Conservation (phyloP, 2,888 invertebrate genomes). For the Eilema griseolum region DNA sequence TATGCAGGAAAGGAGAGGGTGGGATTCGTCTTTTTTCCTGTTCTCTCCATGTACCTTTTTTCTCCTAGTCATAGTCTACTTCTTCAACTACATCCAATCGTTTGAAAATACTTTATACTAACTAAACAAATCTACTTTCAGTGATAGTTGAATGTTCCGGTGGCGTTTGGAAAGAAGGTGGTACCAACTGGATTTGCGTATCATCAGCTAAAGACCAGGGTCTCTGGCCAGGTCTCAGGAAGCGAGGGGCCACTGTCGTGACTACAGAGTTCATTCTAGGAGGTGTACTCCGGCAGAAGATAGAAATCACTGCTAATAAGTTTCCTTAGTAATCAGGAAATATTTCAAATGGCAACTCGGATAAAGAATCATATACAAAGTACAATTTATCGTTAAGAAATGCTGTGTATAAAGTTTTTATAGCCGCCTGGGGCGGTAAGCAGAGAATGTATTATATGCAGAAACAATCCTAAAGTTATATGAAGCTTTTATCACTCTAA, state of each 20-base stretch:
- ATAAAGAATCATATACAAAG: not conserved
- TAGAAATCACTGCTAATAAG: conserved; percentile 58
- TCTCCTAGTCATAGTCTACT: too few species aligned
- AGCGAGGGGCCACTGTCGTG: conserved; percentile 69
- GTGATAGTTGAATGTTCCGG: conserved; percentile 82
- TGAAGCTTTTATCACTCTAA: not conserved
- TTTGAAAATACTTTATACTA: not conserved
- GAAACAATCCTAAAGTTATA: not conserved
- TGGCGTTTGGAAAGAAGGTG: conserved; percentile 71
- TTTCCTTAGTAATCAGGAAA: conserved; percentile 24
- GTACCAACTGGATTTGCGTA: conserved; percentile 69
- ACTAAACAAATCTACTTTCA: conserved; percentile 46
- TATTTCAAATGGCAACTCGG: not conserved
- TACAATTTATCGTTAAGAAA: conserved; percentile 2
- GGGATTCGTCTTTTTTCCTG: too few species aligned
- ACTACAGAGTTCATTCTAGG: conserved; percentile 71
- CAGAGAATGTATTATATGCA: not conserved
- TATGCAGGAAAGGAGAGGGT: too few species aligned
- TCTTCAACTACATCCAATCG: too few species aligned
- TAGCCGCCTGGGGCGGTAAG: not conserved
- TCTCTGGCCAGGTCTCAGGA: conserved; percentile 64
- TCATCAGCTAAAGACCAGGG: conserved; percentile 59
- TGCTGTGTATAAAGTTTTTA: not conserved
- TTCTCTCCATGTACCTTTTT: too few species aligned
- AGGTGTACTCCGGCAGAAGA: conserved; percentile 70